A percentile compares a stretch with the other conserved stretches of the same genome.
These are phyloP conservation scores for Mustelus asterias DNA, from an alignment of 2,113 vertebrate genomes.

Conservation along the genomic window DNA sequence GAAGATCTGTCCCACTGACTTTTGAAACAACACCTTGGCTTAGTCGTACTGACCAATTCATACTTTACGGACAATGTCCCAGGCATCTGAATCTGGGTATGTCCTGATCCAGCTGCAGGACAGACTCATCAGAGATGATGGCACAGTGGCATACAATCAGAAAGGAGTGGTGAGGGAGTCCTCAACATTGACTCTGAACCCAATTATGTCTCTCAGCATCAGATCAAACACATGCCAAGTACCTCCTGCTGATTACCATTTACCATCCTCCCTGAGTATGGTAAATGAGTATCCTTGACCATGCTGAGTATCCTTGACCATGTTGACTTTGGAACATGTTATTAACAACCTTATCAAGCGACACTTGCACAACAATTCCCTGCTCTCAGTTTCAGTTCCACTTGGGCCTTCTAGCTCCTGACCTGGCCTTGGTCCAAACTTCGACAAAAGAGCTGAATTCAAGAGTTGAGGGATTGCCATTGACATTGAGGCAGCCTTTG, in stretches of 20 bases:
- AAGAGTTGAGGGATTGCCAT: background rate
- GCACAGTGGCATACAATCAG: background rate
- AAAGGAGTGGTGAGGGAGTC: background rate
- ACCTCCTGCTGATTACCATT: background rate
- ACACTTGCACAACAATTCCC: background rate
- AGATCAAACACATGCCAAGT: background rate
- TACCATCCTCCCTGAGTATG: background rate
- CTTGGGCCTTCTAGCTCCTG: background rate
- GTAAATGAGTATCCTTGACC: too few relatives aligned
- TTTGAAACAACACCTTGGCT: background rate
- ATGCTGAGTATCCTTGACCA: background rate
- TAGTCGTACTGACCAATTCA: background rate
- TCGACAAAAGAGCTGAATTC: background rate
- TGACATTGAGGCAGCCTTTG: background rate
- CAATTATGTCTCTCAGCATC: too few relatives aligned
- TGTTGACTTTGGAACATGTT: background rate
- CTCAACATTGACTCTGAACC: background rate
- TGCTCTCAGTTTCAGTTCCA: background rate
- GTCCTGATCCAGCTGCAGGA: background rate
- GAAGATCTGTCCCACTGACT: background rate
- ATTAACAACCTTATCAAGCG: background rate
- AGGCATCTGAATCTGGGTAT: too few relatives aligned
- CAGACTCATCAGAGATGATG: background rate
- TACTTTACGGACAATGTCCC: background rate
- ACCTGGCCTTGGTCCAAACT: background rate